Base-by-base conservation (phyloP, 2,797 vertebrate species). In the Falco biarmicus region DNA sequence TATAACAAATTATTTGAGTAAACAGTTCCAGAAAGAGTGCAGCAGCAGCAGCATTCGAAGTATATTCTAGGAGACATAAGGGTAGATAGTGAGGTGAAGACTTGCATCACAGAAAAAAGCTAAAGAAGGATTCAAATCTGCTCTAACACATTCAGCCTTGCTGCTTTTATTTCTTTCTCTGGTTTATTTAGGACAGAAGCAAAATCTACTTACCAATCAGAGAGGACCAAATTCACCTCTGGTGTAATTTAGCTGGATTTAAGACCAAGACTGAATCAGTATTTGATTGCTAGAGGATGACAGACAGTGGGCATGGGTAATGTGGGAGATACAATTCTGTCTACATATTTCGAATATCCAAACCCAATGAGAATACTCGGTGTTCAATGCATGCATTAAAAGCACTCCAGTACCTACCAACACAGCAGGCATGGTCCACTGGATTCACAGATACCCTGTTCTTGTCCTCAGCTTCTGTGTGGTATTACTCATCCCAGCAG, bases 71-170 rank as follows among this genome's bases (percentile, higher is more conserved):
- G 51, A 82, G 64, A 84, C 61, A 47, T 41, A 83, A 79, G 71
- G 82, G 60, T 70, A 95, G 69, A 66, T 76, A 87, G 54, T 24
- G 64, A 93, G 77, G 60, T 82, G 73, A 93, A 84, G 69, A 73
- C 20, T 87, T 68, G 84, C 82, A 91, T 89, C 56, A 76, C 59
- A 77, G 78, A 68, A 87, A 82, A 60, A 78, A 71, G 51, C 77
- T 94, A 96, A 96, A 87, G 80, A 87, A 66, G 43, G 71, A 90
- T 70, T 74, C 41, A 91, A 43, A 91, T 89, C 63, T 97, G 57
- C 64, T 92, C n/a, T 75, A 56, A 39, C 22, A 64, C n/a, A 81
- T 79, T 74, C 43, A 85, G 68, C 48, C 34, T 90, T 77, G 26
- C 45, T 91, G 84, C 74, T 95, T 64, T 90, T 85, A 69, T 56